A percentile compares a stretch with the other conserved stretches of the same genome.
Evolutionary conservation across 1,140 invertebrate species (phyloP).

Genomic region (Homalodisca vitripennis): DNA sequence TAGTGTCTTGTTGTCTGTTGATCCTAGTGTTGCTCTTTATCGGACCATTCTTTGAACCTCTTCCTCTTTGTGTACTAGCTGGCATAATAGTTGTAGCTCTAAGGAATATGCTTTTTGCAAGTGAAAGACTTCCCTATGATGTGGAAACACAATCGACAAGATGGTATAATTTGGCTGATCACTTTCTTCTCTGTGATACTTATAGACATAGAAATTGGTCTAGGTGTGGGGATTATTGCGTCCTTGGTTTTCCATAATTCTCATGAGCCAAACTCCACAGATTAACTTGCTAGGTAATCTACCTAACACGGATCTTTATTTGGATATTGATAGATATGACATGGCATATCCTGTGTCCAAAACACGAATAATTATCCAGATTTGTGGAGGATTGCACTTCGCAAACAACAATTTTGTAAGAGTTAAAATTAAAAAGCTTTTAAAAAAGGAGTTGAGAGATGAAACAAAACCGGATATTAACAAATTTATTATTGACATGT

Average conservation of each 20-base stretch:
- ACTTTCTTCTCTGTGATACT: conserved; percentile 56
- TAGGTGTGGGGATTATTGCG: conserved; percentile 54
- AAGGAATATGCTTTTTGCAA: conserved; percentile 74
- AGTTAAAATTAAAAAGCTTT: not conserved
- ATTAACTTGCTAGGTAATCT: conserved; percentile 47
- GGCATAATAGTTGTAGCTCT: conserved; percentile 70
- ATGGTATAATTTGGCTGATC: conserved; percentile 58
- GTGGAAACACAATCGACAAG: conserved; percentile 54
- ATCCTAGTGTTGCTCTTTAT: conserved; percentile 76
- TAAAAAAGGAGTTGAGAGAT: too few species aligned
- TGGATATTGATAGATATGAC: conserved; percentile 46
- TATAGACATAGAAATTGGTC: conserved; percentile 60
- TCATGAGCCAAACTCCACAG: conserved; percentile 40
- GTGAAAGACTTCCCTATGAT: conserved; percentile 54
- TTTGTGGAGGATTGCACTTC: conserved; percentile 13
- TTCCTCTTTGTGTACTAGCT: conserved; percentile 69
- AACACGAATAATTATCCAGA: not conserved
- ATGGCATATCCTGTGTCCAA: conserved; percentile 9
- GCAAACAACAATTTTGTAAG: not conserved
- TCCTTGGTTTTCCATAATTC: conserved; percentile 52
- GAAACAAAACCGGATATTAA: too few species aligned
- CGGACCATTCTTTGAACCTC: conserved; percentile 75
- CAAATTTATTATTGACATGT: too few species aligned
- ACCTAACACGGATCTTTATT: conserved; percentile 50
- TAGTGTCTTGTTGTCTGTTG: conserved; percentile 67